These are phyloP conservation scores for Aphelenchoides besseyi DNA, from an alignment of 1,140 invertebrate species.

Conservation along the genomic window DNA sequence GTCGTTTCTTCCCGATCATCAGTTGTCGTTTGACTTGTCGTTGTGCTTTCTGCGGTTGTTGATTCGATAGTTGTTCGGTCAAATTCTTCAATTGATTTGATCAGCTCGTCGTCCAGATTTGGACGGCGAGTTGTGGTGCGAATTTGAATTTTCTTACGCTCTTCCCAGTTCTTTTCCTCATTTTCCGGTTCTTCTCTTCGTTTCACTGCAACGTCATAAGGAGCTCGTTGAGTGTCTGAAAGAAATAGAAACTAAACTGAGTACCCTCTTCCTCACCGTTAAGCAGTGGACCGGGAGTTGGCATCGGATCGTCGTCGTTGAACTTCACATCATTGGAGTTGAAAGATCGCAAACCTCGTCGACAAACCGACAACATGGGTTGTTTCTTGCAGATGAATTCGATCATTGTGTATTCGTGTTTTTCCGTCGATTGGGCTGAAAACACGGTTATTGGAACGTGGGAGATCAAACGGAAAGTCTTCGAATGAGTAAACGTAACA, in stretches of 20 bases:
- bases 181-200: background rate
- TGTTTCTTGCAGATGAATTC: constrained; percentile 16
- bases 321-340: background rate
- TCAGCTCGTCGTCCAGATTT: background rate
- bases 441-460: no score
- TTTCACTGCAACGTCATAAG: constrained; percentile 1
- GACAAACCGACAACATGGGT: background rate
- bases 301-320: constrained; percentile 9
- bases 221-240: background rate
- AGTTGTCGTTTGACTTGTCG: background rate
- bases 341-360: background rate
- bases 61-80: background rate
- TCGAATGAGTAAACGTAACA: no score
- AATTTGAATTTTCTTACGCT: background rate
- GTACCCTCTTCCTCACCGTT: background rate
- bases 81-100: background rate
- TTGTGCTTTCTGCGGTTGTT: background rate
- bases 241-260: background rate
- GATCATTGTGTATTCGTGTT: constrained; percentile 11
- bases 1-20: background rate
- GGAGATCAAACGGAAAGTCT: no score
- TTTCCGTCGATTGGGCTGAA: no score
- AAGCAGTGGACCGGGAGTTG: background rate
- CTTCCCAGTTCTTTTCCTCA: background rate
- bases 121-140: background rate